These are phyloP conservation scores for Drosophila mauritiana DNA, from an alignment of 1,140 invertebrate species.

Conservation along the genomic window DNA sequence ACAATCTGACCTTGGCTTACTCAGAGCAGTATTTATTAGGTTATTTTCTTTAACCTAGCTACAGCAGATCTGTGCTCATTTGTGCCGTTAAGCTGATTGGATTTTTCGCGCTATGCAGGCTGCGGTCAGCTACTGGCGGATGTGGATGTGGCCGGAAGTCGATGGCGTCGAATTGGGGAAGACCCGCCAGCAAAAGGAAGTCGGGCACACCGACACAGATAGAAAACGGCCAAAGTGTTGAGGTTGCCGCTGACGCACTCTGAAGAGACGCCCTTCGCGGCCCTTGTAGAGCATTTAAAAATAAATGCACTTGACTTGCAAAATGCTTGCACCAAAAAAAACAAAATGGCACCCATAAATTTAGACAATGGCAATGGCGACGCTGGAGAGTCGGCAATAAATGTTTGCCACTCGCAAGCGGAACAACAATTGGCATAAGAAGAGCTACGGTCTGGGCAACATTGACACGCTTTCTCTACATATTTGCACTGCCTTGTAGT, in stretches of 20 bases:
- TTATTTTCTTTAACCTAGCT: background rate
- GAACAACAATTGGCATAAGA: constrained; percentile 37
- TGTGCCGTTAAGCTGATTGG: background rate
- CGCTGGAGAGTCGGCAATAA: constrained; percentile 67
- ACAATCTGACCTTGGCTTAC: background rate
- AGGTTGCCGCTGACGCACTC: constrained; percentile 75
- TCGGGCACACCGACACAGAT: constrained; percentile 16
- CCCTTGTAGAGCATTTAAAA: constrained; percentile 60
- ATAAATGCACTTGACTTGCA: constrained; percentile 75
- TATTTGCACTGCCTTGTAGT: constrained; percentile 48
- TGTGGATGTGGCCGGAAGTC: constrained; percentile 64
- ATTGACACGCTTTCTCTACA: constrained; percentile 69
- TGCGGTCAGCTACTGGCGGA: constrained; percentile 63
- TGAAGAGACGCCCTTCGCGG: constrained; percentile 14
- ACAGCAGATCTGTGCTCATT: no score
- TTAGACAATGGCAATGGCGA: constrained; percentile 60
- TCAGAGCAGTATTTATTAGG: background rate
- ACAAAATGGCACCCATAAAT: constrained; percentile 73
- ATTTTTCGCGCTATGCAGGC: constrained; percentile 25
- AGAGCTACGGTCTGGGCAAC: constrained; percentile 43
- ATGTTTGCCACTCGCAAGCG: constrained; percentile 64
- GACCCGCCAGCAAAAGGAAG: constrained; percentile 36
- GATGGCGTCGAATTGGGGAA: constrained; percentile 42
- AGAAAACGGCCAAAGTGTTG: constrained; percentile 52
- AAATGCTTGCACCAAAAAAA: constrained; percentile 57